These are phyloP conservation scores for Rhinolophus sinicus DNA, from an alignment of 2,113 vertebrate genomes.

Conservation along the genomic window DNA sequence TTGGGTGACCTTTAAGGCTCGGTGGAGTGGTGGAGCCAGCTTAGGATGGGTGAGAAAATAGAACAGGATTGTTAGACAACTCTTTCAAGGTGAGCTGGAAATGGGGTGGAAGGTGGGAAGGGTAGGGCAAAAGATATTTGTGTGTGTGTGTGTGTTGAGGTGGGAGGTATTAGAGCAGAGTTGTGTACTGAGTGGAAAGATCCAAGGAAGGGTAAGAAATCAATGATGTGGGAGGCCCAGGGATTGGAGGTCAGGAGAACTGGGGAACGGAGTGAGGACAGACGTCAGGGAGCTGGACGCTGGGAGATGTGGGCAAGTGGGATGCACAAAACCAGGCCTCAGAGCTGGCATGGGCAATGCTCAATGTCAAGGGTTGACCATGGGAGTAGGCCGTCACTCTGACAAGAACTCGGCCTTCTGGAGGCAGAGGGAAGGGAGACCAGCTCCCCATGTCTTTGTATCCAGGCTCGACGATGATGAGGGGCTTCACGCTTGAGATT, in stretches of 20 bases:
- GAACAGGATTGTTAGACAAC: not conserved
- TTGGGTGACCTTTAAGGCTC: not conserved
- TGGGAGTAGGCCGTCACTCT: not conserved
- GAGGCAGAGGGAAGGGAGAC: not conserved
- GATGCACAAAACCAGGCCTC: not conserved
- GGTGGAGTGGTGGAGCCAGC: not conserved
- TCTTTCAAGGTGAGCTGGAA: no score
- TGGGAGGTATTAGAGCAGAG: not conserved
- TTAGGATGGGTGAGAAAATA: not conserved
- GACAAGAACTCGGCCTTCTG: not conserved
- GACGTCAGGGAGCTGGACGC: not conserved
- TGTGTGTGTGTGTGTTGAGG: not conserved
- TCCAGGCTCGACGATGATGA: rapidly evolving
- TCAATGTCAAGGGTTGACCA: not conserved
- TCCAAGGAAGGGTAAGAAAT: rapidly evolving
- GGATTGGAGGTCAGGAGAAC: not conserved
- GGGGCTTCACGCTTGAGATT: not conserved
- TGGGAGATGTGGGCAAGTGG: not conserved
- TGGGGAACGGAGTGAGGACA: no score
- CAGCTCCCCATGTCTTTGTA: rapidly evolving
- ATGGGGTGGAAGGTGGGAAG: no score
- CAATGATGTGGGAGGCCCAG: not conserved
- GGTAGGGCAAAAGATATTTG: not conserved
- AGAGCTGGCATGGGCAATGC: rapidly evolving
- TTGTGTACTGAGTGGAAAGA: rapidly evolving